A percentile compares a stretch with the other conserved stretches of the same genome.
Conservation (phyloP, 2,888 invertebrate species). For the Eilema caniola region DNA sequence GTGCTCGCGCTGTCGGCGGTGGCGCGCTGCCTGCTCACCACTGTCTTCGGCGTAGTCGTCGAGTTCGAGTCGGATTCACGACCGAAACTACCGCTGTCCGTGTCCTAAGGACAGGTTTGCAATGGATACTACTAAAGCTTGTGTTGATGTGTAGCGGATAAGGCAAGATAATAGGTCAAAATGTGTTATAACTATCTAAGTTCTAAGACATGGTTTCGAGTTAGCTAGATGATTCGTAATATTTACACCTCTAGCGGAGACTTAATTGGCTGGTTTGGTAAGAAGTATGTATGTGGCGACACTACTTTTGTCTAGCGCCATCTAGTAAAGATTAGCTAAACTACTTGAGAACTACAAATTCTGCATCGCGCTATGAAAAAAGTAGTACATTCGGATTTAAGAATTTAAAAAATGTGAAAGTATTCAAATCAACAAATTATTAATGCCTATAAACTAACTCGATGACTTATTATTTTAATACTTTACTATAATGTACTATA, state of each 20-base stretch:
- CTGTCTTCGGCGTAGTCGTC: conserved; percentile 91
- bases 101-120: conserved; percentile 66
- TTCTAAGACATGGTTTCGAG: not conserved
- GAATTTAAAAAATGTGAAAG: too few relatives aligned
- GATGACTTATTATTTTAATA: not conserved
- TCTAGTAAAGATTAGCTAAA: not conserved
- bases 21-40: conserved; percentile 88
- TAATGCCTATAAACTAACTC: not conserved
- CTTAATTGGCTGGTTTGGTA: not conserved
- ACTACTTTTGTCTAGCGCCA: not conserved
- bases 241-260: not conserved
- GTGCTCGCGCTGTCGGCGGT: conserved; percentile 77
- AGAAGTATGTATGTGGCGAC: not conserved
- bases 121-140: conserved; percentile 10
- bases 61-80: conserved; percentile 93
- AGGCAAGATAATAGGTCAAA: not conserved
- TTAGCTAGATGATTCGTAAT: not conserved
- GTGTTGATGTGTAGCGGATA: not conserved
- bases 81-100: conserved; percentile 88
- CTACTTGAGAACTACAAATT: not conserved
- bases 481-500: not conserved
- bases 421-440: not conserved
- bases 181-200: not conserved
- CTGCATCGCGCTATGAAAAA: not conserved
- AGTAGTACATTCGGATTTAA: not conserved